A percentile compares a stretch with the other conserved stretches of the same genome.
phyloP scores from a whole-genome alignment of 2,888 invertebrate genomes.

The Pycnomerus fuliginosus region DNA sequence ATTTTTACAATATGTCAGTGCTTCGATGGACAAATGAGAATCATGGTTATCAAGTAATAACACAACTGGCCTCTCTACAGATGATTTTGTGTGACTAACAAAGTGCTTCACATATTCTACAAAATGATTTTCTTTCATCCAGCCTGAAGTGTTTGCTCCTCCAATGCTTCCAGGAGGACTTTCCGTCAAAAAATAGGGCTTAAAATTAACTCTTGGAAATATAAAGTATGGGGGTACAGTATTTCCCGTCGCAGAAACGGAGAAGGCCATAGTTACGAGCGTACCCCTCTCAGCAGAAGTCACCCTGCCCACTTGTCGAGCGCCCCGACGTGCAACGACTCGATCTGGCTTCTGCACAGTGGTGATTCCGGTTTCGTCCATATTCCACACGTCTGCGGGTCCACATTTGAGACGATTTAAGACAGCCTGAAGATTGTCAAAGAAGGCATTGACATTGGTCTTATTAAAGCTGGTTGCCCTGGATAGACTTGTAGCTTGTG shows the following conservation, averaged over 20 bases:
- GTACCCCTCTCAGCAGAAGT: constrained; percentile 38
- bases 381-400: background rate
- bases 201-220: constrained; percentile 40
- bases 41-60: no score
- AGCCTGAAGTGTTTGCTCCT: constrained; percentile 38
- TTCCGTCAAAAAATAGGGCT: constrained; percentile 40
- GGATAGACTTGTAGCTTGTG: no score
- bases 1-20: no score
- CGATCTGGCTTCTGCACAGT: constrained; percentile 39
- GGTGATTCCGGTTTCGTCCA: constrained; percentile 18
- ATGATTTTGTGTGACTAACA: constrained; percentile 37
- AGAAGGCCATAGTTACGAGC: constrained; percentile 32
- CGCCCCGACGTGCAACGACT: constrained; percentile 37
- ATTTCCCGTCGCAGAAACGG: constrained; percentile 34
- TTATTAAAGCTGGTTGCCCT: no score
- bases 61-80: constrained; percentile 28
- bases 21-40: no score
- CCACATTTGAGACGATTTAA: background rate
- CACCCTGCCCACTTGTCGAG: constrained; percentile 36
- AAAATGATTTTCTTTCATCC: constrained; percentile 41
- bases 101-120: constrained; percentile 38
- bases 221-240: no score
- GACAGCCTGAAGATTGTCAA: background rate
- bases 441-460: background rate
- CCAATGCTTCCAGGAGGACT: constrained; percentile 44